A percentile compares a stretch with the other conserved stretches of the same genome.
These are phyloP conservation scores for Chiloscyllium punctatum DNA, from an alignment of 2,797 vertebrate species.

Conservation along the genomic window DNA sequence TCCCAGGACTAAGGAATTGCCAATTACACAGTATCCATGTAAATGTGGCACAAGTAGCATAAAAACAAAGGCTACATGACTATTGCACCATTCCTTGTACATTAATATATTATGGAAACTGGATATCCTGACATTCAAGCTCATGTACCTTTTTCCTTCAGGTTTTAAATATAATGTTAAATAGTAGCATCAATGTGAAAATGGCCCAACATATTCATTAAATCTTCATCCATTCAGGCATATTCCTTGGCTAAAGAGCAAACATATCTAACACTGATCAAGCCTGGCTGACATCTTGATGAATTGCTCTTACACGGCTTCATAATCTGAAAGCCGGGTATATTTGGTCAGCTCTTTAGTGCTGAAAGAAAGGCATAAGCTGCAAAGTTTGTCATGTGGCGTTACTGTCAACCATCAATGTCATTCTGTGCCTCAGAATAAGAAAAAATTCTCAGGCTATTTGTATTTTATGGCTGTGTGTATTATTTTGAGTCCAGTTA, in stretches of 20 bases:
- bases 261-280: slow-evolving; percentile 28
- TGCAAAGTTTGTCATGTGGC: slow-evolving; percentile 26
- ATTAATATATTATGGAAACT: background rate
- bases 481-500: background rate
- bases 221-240: slow-evolving; percentile 25
- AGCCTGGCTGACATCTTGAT: slow-evolving; percentile 35
- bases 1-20: background rate
- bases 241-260: slow-evolving; percentile 22
- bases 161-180: slow-evolving; percentile 16
- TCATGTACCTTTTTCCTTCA: background rate
- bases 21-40: slow-evolving; percentile 18
- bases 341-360: slow-evolving; percentile 31
- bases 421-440: background rate
- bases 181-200: slow-evolving; percentile 27
- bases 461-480: background rate
- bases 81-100: background rate
- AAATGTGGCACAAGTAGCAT: background rate
- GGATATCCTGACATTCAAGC: background rate
- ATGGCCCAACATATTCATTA: slow-evolving; percentile 28
- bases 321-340: slow-evolving; percentile 27
- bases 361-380: slow-evolving; percentile 21
- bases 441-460: background rate
- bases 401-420: slow-evolving; percentile 27
- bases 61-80: background rate
- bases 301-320: slow-evolving; percentile 35